Percentiles rank a stretch among this genome's conserved stretches.
These are phyloP conservation scores for Leptobrachium ailaonicum DNA, from an alignment of 2,113 vertebrate species.

Conservation along the genomic window DNA sequence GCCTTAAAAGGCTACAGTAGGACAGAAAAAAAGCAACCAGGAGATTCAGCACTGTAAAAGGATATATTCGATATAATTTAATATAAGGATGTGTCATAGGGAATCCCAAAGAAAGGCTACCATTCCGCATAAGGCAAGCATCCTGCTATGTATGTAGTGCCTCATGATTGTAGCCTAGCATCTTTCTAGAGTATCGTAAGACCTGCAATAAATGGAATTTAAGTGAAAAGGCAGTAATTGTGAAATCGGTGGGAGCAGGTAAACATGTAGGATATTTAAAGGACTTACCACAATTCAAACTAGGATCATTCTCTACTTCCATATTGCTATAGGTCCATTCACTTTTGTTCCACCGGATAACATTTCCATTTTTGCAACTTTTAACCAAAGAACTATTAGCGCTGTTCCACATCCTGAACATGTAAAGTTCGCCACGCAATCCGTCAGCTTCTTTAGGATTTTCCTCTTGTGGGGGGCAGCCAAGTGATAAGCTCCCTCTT, in stretches of 20 bases:
- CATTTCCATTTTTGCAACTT: slow-evolving; percentile 55
- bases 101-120: too few relatives aligned
- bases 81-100: too few relatives aligned
- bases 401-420: slow-evolving; percentile 68
- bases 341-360: slow-evolving; percentile 61
- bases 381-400: slow-evolving; percentile 36
- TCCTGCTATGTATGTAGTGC: too few relatives aligned
- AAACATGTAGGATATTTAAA: neutral
- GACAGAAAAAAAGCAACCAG: too few relatives aligned
- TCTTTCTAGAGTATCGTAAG: too few relatives aligned
- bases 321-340: slow-evolving; percentile 56
- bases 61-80: too few relatives aligned
- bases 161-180: too few relatives aligned
- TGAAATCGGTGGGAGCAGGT: neutral
- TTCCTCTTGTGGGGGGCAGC: slow-evolving; percentile 54
- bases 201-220: too few relatives aligned
- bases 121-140: too few relatives aligned
- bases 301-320: slow-evolving; percentile 48
- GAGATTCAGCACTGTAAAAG: too few relatives aligned
- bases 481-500: slow-evolving; percentile 62
- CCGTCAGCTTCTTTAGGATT: slow-evolving; percentile 35
- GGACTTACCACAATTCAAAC: slow-evolving; percentile 62
- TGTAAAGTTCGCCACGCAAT: slow-evolving; percentile 64
- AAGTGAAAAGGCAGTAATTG: neutral
- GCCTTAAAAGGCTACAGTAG: too few relatives aligned